Evolutionary conservation across 1,140 invertebrate genomes (phyloP), one percentile per base, ranked within the genome.

Genomic region (Drosophila obscura): DNA sequence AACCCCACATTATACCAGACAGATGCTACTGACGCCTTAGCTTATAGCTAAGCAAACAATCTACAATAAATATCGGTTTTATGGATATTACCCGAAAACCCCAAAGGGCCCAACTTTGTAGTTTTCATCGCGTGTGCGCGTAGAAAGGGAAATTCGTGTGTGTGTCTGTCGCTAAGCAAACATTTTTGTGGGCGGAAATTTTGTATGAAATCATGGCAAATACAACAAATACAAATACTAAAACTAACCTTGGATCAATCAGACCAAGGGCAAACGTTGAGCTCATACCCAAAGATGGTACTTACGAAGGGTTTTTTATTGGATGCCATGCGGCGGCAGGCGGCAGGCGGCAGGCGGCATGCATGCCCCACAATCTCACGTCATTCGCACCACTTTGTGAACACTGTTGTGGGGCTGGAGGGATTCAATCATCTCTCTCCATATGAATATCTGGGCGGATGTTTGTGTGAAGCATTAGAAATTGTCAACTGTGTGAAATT

Each of bases 381-480:
- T 71, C 56, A 78, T 81, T 79, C 60, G 31, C 71, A 82, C 57
- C 5, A 19, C 16, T 56, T 13, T 11, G 74, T 43, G 51, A 81
- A 67, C 35, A 4, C 39, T 71, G 22, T 15, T 28, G 28, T 28
- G 7, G 46, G 4, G 2, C 9, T 9, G 31, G 19, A 19, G 41
- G 24, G 50, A 72, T 72, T 72, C 31, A 48, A 31, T 46, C 22
- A 59, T 49, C 24, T 57, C 53, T 11, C 51, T 35, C 31, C 26
- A 59, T 59, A 53, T 68, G 56, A n/a, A n/a, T 31, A 48, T 61
- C 43, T 67, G 48, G 44, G 57, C 35, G 45, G 44, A 53, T 83
- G 59, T 84, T 83, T 80, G 67, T 51, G 22, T 43, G 64, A 56
- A 43, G 24, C 56, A 84, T 84, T 85, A 69, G 73, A 84, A 80